A percentile compares a stretch with the other conserved stretches of the same genome.
Evolutionary conservation across 2,113 vertebrate genomes (phyloP).

Genomic region (Pan troglodytes): NHGRI_mPanTro3-v2.1_pri NC_072409.2:61883501-61884000

Average conservation of each 20-base stretch:
- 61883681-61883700: not conserved
- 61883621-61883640: not conserved
- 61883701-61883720: not conserved
- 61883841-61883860: not conserved
- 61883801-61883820: not conserved
- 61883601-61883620: not conserved
- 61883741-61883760: not conserved
- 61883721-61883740: not conserved
- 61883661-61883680: not conserved
- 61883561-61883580: not conserved
- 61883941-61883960: not conserved
- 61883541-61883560: not conserved
- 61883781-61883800: not conserved
- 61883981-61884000: not conserved
- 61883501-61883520: not conserved
- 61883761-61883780: not conserved
- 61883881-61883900: not conserved
- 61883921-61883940: not conserved
- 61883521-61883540: not conserved
- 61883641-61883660: not conserved
- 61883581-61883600: not conserved
- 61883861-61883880: not conserved
- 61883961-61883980: not conserved
- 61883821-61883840: not conserved
- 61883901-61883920: not conserved